Evolutionary conservation across 2,797 vertebrate genomes (phyloP), one percentile per base, ranked within the genome.

Genomic region (Crocodylus rhombifer): DNA sequence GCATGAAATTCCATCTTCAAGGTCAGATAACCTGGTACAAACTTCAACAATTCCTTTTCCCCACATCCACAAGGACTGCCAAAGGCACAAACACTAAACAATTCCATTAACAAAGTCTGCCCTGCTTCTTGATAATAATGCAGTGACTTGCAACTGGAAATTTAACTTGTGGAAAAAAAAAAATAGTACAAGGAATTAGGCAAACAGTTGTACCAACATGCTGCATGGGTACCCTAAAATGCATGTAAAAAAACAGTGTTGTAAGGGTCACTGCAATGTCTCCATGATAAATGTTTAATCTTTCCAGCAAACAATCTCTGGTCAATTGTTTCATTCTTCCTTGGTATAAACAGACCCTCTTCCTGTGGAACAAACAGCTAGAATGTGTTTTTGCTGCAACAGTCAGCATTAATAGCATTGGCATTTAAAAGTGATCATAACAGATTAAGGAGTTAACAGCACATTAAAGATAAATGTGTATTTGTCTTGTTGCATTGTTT

Each of bases 401-500:
- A 78, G 77, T 5, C 23, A 84, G 18, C 57, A 78, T 26, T 21
- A 82, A 93, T 17, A 88, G 42, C 80, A 20, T 3, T 84, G 83
- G n/a, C 56, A 75, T 71, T 85, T 83, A 33, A 26, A 92, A 75
- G 20, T 1, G 36, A 12, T 17, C 75, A 85, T 9, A 67, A 55
- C 1, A 89, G 28, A 26, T 83, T 58, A 56, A 12, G 58, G 89
- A 84, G 63, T 26, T 5, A 74, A 85, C 17, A 69, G 65, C n/a
- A 20, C 65, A 33, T 69, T 18, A 8, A 78, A 90, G 14, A 15
- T 63, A 14, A 30, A 75, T 18, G 8, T 42, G 2, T 56, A 42
- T 58, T 78, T 91, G 30, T 18, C 60, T 89, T 55, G 33, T 12
- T 61, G 55, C 71, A 42, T 84, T 80, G 74, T 73, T 94, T 82